These are phyloP conservation scores for Chloebia gouldiae DNA, from an alignment of 2,113 vertebrate species.

Conservation along the genomic window DNA sequence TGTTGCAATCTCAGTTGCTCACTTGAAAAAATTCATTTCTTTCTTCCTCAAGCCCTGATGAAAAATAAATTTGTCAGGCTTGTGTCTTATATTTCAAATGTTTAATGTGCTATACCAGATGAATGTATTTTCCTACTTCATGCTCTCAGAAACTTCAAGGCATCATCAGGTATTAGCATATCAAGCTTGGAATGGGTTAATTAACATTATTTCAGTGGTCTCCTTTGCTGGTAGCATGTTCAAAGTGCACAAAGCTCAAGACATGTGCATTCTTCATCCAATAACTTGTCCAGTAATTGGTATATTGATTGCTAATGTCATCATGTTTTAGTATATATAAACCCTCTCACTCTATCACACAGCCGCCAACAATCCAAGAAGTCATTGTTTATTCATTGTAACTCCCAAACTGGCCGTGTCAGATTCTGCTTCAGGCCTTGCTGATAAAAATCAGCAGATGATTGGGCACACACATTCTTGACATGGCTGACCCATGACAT, in stretches of 20 bases:
- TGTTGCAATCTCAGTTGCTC: background rate
- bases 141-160: background rate
- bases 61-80: background rate
- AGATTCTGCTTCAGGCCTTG: conserved; percentile 87
- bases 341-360: conserved; percentile 78
- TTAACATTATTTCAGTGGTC: background rate
- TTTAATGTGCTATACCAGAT: background rate
- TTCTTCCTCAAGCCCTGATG: background rate
- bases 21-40: background rate
- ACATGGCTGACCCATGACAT: conserved; percentile 99
- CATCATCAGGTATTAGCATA: background rate
- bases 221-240: background rate
- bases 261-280: conserved; percentile 79
- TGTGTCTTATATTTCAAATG: background rate
- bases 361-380: conserved; percentile 86
- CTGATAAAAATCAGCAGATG: conserved; percentile 98
- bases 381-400: conserved; percentile 96
- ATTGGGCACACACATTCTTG: conserved; percentile 99
- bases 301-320: conserved; percentile 96
- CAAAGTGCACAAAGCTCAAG: conserved; percentile 60
- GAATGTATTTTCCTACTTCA: background rate
- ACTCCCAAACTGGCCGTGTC: conserved; percentile 90
- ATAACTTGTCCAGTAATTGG: conserved; percentile 93
- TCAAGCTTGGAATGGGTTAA: conserved; percentile 39
- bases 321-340: conserved; percentile 89